Percentiles rank a stretch among this genome's conserved stretches.
phyloP scores from a whole-genome alignment of 1,140 invertebrate genomes.

The Leptopilina boulardi region DNA sequence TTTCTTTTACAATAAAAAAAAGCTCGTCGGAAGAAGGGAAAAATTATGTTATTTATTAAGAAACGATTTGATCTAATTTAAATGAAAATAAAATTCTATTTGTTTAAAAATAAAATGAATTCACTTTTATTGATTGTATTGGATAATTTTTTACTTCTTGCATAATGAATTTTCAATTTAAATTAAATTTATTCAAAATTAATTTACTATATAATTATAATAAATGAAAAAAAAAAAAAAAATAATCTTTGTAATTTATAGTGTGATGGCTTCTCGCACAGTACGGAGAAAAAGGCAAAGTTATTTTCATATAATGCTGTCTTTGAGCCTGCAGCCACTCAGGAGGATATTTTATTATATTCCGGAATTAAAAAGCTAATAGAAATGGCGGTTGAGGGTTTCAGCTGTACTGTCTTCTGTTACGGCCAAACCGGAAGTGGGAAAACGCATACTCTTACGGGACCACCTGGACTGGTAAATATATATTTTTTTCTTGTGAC shows the following conservation, averaged over 20 bases:
- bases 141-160: no score
- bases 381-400: slow-evolving; percentile 95
- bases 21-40: neutral
- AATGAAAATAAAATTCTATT: neutral
- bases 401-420: slow-evolving; percentile 94
- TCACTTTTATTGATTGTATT: no score
- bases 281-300: slow-evolving; percentile 81
- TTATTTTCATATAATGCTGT: slow-evolving; percentile 92
- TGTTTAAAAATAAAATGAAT: neutral
- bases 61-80: neutral
- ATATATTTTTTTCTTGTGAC: neutral
- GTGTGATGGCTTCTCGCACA: slow-evolving; percentile 46
- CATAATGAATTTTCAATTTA: no score
- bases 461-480: slow-evolving; percentile 89
- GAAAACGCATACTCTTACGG: slow-evolving; percentile 96
- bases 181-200: no score
- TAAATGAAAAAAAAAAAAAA: no score
- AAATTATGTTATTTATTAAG: neutral
- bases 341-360: slow-evolving; percentile 84
- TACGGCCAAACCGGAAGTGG: slow-evolving; percentile 98
- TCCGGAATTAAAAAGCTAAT: slow-evolving; percentile 90
- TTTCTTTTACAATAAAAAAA: no score
- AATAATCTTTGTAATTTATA: slow-evolving; percentile 35
- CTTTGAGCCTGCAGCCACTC: slow-evolving; percentile 91
- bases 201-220: no score